Conservation (phyloP, 2,797 vertebrate species). For the Orestias chungarensis region DNA sequence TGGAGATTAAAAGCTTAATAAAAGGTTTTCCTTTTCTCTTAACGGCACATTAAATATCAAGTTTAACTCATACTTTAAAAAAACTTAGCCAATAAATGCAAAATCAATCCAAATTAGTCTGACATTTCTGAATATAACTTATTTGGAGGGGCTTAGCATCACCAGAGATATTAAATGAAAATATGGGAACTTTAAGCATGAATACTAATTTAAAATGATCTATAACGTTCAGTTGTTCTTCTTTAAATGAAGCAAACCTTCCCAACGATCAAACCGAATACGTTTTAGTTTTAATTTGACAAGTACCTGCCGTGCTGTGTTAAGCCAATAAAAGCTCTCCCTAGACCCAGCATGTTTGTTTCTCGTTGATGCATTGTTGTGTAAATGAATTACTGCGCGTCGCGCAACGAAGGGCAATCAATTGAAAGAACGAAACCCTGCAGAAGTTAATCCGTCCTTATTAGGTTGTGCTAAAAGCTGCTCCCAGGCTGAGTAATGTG, state of each 20-base stretch:
- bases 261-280: background rate
- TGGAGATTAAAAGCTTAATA: background rate
- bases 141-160: background rate
- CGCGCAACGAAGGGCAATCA: no score
- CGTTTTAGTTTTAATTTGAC: background rate
- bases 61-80: background rate
- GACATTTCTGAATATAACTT: background rate
- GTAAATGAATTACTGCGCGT: no score
- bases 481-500: no score
- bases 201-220: background rate
- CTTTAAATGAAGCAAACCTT: background rate
- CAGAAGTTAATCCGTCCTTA: no score
- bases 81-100: background rate
- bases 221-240: background rate
- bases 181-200: background rate
- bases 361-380: background rate
- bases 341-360: background rate
- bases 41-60: background rate
- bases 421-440: background rate
- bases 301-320: background rate
- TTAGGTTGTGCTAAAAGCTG: no score
- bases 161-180: background rate
- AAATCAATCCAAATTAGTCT: background rate
- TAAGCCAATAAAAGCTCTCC: background rate
- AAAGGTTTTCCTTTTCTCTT: background rate